These are phyloP conservation scores for Labia minor DNA, from an alignment of 2,888 invertebrate species.

Conservation along the genomic window DNA sequence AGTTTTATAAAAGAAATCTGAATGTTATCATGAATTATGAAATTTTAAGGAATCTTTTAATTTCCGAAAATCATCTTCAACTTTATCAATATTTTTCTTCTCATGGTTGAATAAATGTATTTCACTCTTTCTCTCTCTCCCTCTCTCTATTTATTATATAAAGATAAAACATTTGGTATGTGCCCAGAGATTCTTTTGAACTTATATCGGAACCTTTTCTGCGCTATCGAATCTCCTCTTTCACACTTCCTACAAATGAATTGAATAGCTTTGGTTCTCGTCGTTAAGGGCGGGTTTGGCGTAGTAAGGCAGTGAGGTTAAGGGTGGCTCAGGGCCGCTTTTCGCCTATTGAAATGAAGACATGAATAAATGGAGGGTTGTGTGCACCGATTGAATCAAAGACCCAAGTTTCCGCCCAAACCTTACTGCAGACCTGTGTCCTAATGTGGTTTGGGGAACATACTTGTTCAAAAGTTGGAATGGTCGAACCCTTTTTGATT, in stretches of 20 bases:
- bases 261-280: neutral
- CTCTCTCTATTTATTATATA: no score
- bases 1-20: no score
- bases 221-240: neutral
- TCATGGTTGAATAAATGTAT: no score
- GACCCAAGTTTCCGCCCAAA: neutral
- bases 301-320: neutral
- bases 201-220: neutral
- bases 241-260: neutral
- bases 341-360: neutral
- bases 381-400: neutral
- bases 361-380: neutral
- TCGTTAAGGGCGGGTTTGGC: neutral
- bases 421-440: neutral
- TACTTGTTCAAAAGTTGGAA: neutral
- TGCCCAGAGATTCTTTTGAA: neutral
- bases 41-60: no score
- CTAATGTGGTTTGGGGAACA: neutral
- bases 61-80: no score
- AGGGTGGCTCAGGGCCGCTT: neutral
- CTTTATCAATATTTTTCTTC: no score
- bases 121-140: no score
- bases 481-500: neutral
- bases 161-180: no score
- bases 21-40: no score